phyloP scores from a whole-genome alignment of 2,113 vertebrate genomes.

The Chitala chitala region DNA sequence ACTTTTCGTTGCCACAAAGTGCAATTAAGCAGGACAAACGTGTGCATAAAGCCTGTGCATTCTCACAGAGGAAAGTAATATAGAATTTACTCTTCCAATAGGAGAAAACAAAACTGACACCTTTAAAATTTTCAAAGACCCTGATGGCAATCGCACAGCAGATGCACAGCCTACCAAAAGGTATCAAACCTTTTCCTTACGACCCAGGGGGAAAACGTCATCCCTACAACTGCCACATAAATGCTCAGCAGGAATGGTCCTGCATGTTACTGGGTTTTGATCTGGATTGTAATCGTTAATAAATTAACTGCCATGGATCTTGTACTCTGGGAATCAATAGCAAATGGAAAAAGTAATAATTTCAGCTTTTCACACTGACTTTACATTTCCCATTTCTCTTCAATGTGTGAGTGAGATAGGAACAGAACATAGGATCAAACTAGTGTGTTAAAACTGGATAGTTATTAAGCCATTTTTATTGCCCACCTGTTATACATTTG shows the following conservation, averaged over 20 bases:
- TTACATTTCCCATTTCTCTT: background rate
- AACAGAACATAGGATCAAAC: background rate
- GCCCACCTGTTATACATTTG: background rate
- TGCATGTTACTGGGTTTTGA: conserved; percentile 11
- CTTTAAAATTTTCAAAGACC: too few species aligned
- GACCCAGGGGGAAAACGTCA: background rate
- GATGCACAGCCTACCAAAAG: background rate
- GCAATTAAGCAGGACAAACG: too few species aligned
- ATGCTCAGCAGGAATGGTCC: conserved; percentile 3
- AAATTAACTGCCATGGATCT: conserved; percentile 10
- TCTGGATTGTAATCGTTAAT: conserved; percentile 6
- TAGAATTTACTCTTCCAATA: conserved; percentile 74
- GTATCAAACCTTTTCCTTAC: background rate
- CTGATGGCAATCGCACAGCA: too few species aligned
- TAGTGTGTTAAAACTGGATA: background rate
- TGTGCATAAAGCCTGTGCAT: too few species aligned
- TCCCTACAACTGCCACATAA: background rate
- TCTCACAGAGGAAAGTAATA: conserved; percentile 63
- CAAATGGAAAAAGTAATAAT: background rate
- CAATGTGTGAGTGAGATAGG: background rate
- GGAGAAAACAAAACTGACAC: conserved; percentile 68
- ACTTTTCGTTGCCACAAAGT: too few species aligned
- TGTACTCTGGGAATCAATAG: conserved; percentile 14
- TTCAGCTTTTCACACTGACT: conserved; percentile 8
- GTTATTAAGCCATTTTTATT: background rate